Percentiles rank a stretch among this genome's conserved stretches.
These are phyloP conservation scores for Anguilla obscura DNA, from an alignment of 2,797 vertebrate species.

Conservation along the genomic window DNA sequence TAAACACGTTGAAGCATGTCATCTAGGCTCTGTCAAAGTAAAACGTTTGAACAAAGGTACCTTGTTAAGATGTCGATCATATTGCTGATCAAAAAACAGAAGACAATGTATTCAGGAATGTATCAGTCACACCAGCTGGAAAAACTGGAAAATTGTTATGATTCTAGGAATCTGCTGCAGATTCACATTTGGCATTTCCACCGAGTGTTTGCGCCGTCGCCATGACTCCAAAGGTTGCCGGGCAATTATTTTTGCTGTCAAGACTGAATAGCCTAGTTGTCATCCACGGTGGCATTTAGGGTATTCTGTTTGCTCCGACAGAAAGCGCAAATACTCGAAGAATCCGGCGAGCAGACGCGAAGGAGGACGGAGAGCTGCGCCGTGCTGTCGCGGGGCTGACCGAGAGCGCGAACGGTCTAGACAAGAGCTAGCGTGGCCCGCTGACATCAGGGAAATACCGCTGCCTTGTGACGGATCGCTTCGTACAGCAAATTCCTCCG, in stretches of 20 bases:
- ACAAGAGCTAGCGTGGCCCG: background rate
- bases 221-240: background rate
- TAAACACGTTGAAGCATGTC: background rate
- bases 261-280: background rate
- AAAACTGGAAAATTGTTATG: background rate
- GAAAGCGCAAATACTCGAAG: background rate
- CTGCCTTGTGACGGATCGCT: background rate
- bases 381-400: background rate
- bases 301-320: background rate
- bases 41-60: background rate
- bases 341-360: background rate
- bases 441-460: background rate
- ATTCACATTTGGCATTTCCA: background rate
- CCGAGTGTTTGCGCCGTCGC: background rate
- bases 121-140: background rate
- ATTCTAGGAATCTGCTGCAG: background rate
- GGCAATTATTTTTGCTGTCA: conserved; percentile 3
- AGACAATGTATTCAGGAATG: background rate
- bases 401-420: background rate
- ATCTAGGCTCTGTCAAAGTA: background rate
- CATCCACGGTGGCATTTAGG: conserved; percentile 7
- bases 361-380: background rate
- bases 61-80: background rate
- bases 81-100: background rate
- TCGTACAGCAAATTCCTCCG: background rate